phyloP scores from a whole-genome alignment of 2,888 invertebrate species.

The Perdita meconis region DNA sequence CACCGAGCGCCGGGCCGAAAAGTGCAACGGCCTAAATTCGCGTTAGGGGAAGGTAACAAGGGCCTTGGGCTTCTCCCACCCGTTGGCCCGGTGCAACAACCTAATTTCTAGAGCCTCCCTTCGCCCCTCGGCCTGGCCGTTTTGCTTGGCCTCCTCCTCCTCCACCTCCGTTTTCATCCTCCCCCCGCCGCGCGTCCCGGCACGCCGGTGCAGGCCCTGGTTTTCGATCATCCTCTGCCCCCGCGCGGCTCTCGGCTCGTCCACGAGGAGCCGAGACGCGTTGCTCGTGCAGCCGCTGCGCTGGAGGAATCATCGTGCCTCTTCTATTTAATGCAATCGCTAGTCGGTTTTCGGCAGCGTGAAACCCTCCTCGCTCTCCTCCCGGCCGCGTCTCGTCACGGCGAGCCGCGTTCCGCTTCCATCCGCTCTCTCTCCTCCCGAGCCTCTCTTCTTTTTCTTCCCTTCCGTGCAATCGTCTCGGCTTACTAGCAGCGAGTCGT shows the following conservation, averaged over 20 bases:
- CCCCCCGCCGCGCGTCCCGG: constrained; percentile 54
- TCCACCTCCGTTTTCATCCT: constrained; percentile 63
- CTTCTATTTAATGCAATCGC: constrained; percentile 82
- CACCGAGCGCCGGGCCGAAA: constrained; percentile 78
- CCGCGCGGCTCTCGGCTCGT: constrained; percentile 43
- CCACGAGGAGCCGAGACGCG: constrained; percentile 55
- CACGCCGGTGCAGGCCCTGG: constrained; percentile 43
- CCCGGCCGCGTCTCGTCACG: constrained; percentile 23
- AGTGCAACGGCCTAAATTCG: constrained; percentile 84
- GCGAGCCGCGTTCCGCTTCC: constrained; percentile 51
- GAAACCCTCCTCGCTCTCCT: constrained; percentile 32
- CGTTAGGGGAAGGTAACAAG: constrained; percentile 81
- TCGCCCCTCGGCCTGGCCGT: constrained; percentile 57
- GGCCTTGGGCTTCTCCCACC: constrained; percentile 82
- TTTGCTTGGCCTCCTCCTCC: constrained; percentile 52
- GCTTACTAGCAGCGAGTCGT: constrained; percentile 79
- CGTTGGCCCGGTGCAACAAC: constrained; percentile 82
- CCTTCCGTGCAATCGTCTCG: constrained; percentile 78
- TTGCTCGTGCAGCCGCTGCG: constrained; percentile 62
- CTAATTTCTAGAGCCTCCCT: constrained; percentile 84
- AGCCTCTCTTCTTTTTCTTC: constrained; percentile 59
- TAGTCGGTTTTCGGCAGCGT: constrained; percentile 81
- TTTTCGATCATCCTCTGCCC: constrained; percentile 46
- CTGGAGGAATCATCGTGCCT: constrained; percentile 69
- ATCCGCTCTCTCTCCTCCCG: constrained; percentile 48